Evolutionary conservation across 2,113 vertebrate genomes (phyloP).

Genomic region (Pelecanus crispus): DNA sequence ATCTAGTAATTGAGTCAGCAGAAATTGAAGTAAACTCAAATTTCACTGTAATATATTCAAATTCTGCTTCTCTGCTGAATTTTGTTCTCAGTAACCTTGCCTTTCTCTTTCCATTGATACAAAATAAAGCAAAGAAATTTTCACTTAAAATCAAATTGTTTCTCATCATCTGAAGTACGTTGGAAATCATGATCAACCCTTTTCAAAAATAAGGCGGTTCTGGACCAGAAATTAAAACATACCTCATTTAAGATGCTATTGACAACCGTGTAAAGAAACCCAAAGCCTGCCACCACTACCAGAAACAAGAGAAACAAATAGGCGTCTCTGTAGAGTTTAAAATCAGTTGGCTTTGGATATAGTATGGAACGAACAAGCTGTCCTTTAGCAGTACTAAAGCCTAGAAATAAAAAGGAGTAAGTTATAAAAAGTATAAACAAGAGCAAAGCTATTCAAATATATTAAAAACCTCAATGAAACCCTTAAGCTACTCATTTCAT

Average conservation of each 20-base stretch:
- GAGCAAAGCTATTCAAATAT: not conserved
- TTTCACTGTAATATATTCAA: not conserved
- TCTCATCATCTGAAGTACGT: not conserved
- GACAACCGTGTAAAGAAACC: constrained; percentile 91
- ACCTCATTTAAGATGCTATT: constrained; percentile 88
- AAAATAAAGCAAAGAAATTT: not conserved
- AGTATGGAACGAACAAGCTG: constrained; percentile 95
- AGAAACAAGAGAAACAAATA: constrained; percentile 94
- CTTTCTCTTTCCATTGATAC: not conserved
- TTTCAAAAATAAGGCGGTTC: not conserved
- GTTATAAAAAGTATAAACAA: not conserved
- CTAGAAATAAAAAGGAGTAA: constrained; percentile 58
- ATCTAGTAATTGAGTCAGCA: not conserved
- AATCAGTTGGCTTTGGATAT: constrained; percentile 97
- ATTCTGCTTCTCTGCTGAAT: not conserved
- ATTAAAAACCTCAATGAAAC: not conserved
- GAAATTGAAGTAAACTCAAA: not conserved
- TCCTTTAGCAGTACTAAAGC: constrained; percentile 96
- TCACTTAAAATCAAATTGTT: not conserved
- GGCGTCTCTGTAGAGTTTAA: constrained; percentile 96
- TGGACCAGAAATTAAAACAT: not conserved
- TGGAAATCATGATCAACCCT: not conserved
- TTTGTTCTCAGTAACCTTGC: not conserved
- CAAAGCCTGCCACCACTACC: constrained; percentile 89
- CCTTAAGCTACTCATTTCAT: constrained; percentile 16